phyloP scores from a whole-genome alignment of 2,113 vertebrate species.

The Sinocyclocheilus grahami region DNA sequence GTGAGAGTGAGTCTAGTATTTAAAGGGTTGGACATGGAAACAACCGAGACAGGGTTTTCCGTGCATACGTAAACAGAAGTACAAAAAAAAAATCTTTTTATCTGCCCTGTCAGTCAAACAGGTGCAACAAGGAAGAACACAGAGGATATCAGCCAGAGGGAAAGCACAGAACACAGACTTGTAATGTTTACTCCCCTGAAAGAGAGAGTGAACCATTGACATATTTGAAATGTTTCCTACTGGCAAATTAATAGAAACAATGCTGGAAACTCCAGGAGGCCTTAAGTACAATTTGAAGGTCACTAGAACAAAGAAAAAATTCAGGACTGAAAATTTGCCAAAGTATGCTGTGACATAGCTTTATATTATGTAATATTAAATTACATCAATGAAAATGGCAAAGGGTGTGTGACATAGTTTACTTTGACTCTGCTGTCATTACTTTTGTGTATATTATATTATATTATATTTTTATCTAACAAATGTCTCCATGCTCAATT shows the following conservation, averaged over 20 bases:
- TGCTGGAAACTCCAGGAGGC: constrained; percentile 24
- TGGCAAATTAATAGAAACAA: not conserved
- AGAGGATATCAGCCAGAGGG: not conserved
- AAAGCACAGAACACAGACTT: not conserved
- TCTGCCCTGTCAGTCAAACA: not conserved
- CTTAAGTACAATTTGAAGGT: not conserved
- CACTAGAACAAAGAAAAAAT: not conserved
- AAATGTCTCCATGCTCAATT: not conserved
- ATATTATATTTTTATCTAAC: not conserved
- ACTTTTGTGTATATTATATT: not conserved
- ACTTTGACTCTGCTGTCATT: not conserved
- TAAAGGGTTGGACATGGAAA: not conserved
- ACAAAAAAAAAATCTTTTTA: not conserved
- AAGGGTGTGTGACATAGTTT: not conserved
- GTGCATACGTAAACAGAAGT: not conserved
- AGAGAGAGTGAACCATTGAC: not conserved
- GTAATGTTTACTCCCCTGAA: not conserved
- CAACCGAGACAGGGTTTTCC: not conserved
- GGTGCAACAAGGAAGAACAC: constrained; percentile 25
- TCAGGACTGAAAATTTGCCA: no score
- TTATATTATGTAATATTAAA: not conserved
- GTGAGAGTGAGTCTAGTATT: not conserved
- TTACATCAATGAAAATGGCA: not conserved
- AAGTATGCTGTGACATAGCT: not conserved
- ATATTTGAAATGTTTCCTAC: constrained; percentile 23